These are phyloP conservation scores for Onthophagus taurus DNA, from an alignment of 1,140 invertebrate species.

Conservation along the genomic window DNA sequence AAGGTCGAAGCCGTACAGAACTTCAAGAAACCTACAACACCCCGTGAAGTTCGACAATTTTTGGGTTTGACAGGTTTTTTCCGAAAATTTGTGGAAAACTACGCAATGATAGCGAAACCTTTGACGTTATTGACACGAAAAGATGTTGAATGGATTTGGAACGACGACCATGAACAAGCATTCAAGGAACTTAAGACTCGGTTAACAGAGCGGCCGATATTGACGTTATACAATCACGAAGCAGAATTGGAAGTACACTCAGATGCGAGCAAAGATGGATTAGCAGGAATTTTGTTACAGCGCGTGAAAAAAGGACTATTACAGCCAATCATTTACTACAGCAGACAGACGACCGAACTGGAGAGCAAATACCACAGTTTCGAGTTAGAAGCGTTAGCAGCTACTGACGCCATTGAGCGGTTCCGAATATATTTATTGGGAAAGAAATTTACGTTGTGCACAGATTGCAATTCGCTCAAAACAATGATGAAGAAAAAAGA, in stretches of 20 bases:
- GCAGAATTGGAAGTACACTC: conserved; percentile 26
- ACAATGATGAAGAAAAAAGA: conserved; percentile 20
- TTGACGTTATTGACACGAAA: conserved; percentile 16
- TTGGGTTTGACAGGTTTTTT: conserved; percentile 29
- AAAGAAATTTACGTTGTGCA: conserved; percentile 32
- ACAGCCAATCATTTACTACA: neutral
- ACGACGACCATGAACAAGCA: neutral
- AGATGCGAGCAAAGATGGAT: conserved; percentile 24
- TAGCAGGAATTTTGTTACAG: conserved; percentile 7
- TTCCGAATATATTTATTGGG: conserved; percentile 33
- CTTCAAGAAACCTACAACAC: too few species aligned
- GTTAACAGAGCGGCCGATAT: conserved; percentile 1
- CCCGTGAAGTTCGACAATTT: too few species aligned
- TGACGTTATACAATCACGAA: conserved; percentile 14
- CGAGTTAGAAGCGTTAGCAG: conserved; percentile 25
- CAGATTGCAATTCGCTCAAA: conserved; percentile 27
- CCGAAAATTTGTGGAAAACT: conserved; percentile 28
- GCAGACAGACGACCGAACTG: conserved; percentile 17
- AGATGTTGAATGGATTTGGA: conserved; percentile 6
- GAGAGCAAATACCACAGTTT: conserved; percentile 24
- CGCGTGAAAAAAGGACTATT: neutral
- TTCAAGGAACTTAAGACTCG: conserved; percentile 5
- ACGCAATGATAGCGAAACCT: conserved; percentile 19
- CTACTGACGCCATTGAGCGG: conserved; percentile 8
- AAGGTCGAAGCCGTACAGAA: too few species aligned